phyloP scores from a whole-genome alignment of 2,888 invertebrate species.

The Coleophora flavipennella region DNA sequence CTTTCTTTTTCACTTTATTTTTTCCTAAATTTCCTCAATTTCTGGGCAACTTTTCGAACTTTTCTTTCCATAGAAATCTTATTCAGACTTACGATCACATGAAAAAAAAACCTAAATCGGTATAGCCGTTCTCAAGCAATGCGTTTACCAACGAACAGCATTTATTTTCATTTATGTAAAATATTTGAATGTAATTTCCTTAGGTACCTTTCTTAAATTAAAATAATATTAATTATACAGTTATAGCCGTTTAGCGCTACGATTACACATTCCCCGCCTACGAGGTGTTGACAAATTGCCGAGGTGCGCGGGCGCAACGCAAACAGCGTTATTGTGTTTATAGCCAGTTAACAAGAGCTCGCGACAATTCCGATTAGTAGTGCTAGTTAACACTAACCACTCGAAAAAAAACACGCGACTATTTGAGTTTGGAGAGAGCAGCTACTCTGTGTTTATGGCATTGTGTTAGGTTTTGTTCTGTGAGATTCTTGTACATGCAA shows the following conservation, averaged over 20 bases:
- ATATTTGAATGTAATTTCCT: no score
- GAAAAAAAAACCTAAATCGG: no score
- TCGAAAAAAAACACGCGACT: conserved; percentile 52
- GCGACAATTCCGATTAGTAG: conserved; percentile 56
- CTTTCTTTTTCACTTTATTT: no score
- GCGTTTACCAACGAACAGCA: no score
- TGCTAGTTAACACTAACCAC: conserved; percentile 32
- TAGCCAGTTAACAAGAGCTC: conserved; percentile 65
- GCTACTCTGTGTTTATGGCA: conserved; percentile 50
- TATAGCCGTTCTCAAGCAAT: no score
- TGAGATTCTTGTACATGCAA: no score
- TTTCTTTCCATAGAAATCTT: no score
- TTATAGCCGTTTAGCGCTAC: conserved; percentile 55
- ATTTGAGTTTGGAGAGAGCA: conserved; percentile 55
- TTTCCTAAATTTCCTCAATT: no score
- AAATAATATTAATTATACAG: conserved; percentile 22
- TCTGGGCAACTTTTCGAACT: no score
- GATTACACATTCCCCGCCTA: conserved; percentile 43
- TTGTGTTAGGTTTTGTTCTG: neutral
- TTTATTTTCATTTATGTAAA: no score
- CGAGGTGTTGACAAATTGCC: conserved; percentile 24
- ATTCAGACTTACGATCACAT: no score
- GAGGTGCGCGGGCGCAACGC: conserved; percentile 46
- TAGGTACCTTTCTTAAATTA: no score
- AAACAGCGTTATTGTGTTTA: conserved; percentile 69